phyloP scores from a whole-genome alignment of 2,797 vertebrate species.

The Pygocentrus nattereri region DNA sequence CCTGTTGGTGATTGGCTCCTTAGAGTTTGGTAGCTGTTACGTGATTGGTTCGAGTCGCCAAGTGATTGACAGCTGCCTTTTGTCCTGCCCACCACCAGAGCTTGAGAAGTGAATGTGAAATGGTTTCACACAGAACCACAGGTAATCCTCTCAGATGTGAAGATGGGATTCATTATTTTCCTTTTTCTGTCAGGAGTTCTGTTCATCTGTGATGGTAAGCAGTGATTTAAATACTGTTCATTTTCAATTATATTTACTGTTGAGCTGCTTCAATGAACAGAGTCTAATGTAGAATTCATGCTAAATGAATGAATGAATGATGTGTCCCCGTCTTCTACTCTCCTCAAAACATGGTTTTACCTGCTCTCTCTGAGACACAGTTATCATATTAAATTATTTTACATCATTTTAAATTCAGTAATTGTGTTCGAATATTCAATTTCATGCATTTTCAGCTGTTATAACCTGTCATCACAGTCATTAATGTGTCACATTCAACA shows the following conservation, averaged over 20 bases:
- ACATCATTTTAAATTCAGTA: no score
- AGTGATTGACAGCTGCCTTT: background rate
- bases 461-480: no score
- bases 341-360: no score
- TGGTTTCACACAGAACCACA: background rate
- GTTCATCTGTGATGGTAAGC: background rate
- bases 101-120: background rate
- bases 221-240: background rate
- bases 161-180: background rate
- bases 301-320: no score
- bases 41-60: background rate
- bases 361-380: no score
- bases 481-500: no score
- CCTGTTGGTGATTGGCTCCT: background rate
- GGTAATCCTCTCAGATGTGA: background rate
- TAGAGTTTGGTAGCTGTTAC: background rate
- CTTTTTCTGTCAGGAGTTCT: background rate
- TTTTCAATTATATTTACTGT: background rate
- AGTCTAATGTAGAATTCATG: no score
- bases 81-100: background rate
- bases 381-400: no score
- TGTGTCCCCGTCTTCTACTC: no score
- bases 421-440: no score
- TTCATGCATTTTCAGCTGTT: no score
- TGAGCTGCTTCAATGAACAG: background rate